These are phyloP conservation scores for Anastrepha ludens DNA, from an alignment of 1,140 invertebrate species.

Conservation along the genomic window DNA sequence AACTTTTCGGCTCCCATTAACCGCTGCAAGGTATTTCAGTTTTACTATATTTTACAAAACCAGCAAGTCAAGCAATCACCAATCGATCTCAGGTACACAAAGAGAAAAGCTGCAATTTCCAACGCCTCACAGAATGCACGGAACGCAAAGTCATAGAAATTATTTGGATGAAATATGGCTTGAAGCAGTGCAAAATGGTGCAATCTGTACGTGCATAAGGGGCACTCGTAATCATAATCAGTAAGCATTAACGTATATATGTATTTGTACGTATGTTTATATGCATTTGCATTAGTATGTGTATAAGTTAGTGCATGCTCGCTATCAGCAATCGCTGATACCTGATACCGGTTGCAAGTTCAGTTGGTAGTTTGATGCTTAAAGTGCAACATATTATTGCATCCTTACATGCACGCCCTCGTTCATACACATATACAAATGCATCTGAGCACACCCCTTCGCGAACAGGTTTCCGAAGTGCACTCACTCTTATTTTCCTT, in stretches of 20 bases:
- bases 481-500: not conserved
- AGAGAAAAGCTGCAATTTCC: not conserved
- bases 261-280: too few species aligned
- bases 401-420: not conserved
- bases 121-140: not conserved
- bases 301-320: too few species aligned
- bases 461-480: not conserved
- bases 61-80: not conserved
- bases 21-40: too few species aligned
- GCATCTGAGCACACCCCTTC: not conserved
- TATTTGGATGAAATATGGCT: not conserved
- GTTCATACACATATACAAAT: not conserved
- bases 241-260: too few species aligned
- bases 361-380: not conserved
- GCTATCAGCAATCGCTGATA: not conserved
- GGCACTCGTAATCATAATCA: too few species aligned
- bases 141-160: not conserved
- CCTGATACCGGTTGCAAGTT: not conserved
- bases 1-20: too few species aligned
- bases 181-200: too few species aligned
- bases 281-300: too few species aligned
- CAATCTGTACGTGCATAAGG: too few species aligned
- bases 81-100: not conserved
- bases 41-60: not conserved
- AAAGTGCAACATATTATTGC: not conserved